Evolutionary conservation across 2,797 vertebrate species (phyloP).

Genomic region (Acipenser transmontanus): DNA sequence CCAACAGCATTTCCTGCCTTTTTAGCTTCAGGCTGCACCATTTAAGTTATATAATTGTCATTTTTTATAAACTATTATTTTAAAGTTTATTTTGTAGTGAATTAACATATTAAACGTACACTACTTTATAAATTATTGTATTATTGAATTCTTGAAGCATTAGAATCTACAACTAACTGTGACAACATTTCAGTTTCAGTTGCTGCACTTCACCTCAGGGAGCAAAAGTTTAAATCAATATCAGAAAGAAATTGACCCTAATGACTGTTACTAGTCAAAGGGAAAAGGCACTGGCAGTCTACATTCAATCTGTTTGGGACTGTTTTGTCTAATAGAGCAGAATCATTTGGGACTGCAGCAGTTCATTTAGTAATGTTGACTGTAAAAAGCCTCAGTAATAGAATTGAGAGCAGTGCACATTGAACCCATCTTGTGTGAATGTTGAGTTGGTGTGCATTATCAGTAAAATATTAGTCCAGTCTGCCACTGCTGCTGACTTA

Average conservation of each 20-base stretch:
- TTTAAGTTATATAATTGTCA: too few relatives aligned
- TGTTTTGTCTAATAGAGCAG: constrained; percentile 57
- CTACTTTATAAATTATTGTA: too few relatives aligned
- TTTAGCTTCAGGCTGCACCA: too few relatives aligned
- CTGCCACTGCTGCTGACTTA: constrained; percentile 40
- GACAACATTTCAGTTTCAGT: neutral
- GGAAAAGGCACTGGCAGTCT: constrained; percentile 40
- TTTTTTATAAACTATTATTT: too few relatives aligned
- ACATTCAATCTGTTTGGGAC: constrained; percentile 60
- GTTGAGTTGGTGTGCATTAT: constrained; percentile 40
- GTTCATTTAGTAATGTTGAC: constrained; percentile 26
- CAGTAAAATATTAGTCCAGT: constrained; percentile 39
- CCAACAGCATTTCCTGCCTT: too few relatives aligned
- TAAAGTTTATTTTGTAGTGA: too few relatives aligned
- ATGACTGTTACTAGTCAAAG: constrained; percentile 31
- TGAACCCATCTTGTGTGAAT: constrained; percentile 28
- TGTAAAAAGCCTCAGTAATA: constrained; percentile 43
- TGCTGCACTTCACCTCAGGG: constrained; percentile 7
- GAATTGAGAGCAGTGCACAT: constrained; percentile 38
- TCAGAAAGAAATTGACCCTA: constrained; percentile 28
- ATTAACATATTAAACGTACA: too few relatives aligned
- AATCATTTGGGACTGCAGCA: constrained; percentile 43
- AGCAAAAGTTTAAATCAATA: constrained; percentile 30
- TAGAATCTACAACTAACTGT: too few relatives aligned
- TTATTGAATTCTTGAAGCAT: too few relatives aligned